Conservation (phyloP, 2,888 invertebrate genomes). For the Lacanobia wlatinum region DNA sequence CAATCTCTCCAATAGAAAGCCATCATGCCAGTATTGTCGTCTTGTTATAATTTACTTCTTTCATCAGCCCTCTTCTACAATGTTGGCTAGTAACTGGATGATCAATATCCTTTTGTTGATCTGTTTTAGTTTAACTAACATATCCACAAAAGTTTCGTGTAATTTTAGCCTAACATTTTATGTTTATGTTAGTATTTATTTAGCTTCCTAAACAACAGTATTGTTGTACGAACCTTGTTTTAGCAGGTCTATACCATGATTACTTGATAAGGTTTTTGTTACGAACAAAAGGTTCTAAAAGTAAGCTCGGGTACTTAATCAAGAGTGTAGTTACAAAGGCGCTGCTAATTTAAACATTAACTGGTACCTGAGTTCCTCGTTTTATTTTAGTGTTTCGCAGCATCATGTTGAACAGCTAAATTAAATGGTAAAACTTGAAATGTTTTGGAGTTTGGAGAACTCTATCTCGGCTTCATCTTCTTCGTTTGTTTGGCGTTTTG, state of each 20-base stretch:
- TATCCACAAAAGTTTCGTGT: neutral
- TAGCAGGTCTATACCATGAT: slow-evolving; percentile 12
- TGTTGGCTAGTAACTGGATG: neutral
- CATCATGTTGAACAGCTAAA: slow-evolving; percentile 16
- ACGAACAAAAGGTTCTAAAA: slow-evolving; percentile 45
- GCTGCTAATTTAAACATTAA: slow-evolving; percentile 44
- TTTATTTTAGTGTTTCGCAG: slow-evolving; percentile 12
- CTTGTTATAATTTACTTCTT: too few relatives aligned
- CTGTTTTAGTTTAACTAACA: neutral
- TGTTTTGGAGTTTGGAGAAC: neutral
- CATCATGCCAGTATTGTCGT: too few relatives aligned
- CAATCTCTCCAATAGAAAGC: too few relatives aligned
- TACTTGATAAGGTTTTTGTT: slow-evolving; percentile 20
- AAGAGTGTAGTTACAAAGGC: slow-evolving; percentile 38
- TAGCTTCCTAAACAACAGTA: slow-evolving; percentile 1
- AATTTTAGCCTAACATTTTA: slow-evolving; percentile 4
- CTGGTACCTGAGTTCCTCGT: slow-evolving; percentile 14
- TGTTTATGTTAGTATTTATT: neutral
- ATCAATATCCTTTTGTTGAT: neutral
- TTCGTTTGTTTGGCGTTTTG: neutral
- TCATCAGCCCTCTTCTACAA: too few relatives aligned
- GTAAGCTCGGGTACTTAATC: slow-evolving; percentile 29
- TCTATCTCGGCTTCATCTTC: neutral
- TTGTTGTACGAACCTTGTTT: slow-evolving; percentile 1
- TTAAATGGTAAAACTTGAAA: neutral